Evolutionary conservation across 1,140 invertebrate genomes (phyloP), one percentile per base, ranked within the genome.

Genomic region (Battus philenor): DNA sequence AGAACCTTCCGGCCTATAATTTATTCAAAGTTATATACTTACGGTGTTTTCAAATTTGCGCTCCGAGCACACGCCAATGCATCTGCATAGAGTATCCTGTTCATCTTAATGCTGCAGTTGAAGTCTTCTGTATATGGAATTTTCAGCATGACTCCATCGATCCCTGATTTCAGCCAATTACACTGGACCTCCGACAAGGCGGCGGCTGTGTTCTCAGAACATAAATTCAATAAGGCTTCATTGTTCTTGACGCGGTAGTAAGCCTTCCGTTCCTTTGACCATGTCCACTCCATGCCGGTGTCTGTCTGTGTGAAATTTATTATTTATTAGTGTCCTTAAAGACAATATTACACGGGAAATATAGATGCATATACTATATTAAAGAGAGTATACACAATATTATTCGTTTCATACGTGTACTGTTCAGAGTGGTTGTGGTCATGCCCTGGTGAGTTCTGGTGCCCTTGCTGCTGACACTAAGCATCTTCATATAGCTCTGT

Each of bases 151-250:
- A 84, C 29, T 11, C 80, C 80, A 4, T 60, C 26, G 0, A 67
- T 44, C n/a, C 76, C 77, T 18, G 69, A 55, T 7, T 67, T 60
- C 9, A 80, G 13, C 77, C 80, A 84, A n/a, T 51, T 44, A 41
- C 77, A 81, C 36, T 70, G 68, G 5, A 59, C 55, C 17, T 54
- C 45, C n/a, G 66, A 59, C 22, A 81, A 39, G 8, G 65, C 62
- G 0, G 66, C 65, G 7, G 26, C 36, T 0, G 74, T 32, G 9
- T 44, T 46, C 17, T 74, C 66, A 0, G 70, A 79, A 48, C 80
- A 85, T 0, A 79, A 48, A 49, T 85, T 73, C 4, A 81, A 9
- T n/a, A 78, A 0, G 0, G 75, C 61, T 11, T 72, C 71, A 9
- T 71, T 68, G 47, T 65, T 61, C 3, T 24, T 16, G 2, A 45